Percentiles rank a stretch among this genome's conserved stretches.
These are phyloP conservation scores for Neelides sp. DNA, from an alignment of 1,140 invertebrate genomes.

Conservation along the genomic window DNA sequence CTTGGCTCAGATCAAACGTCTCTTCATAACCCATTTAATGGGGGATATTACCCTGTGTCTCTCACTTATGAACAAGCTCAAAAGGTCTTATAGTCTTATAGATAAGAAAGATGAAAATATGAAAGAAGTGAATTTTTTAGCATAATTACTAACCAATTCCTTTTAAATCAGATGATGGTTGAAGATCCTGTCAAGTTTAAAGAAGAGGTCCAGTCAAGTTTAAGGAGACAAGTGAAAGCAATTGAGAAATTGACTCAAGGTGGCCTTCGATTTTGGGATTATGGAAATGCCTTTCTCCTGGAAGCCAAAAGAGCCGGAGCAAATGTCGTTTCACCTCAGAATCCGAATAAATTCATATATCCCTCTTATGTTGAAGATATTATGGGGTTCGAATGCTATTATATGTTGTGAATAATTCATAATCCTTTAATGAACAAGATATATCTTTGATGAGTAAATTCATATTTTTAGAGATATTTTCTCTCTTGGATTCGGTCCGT, in stretches of 20 bases:
- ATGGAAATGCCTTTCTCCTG: slow-evolving; percentile 56
- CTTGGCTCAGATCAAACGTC: slow-evolving; percentile 58
- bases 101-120: too few species aligned
- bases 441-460: slow-evolving; percentile 3
- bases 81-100: slow-evolving; percentile 32
- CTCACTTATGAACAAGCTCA: slow-evolving; percentile 37
- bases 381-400: slow-evolving; percentile 43
- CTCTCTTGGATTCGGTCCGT: slow-evolving; percentile 58
- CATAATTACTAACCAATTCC: background rate
- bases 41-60: slow-evolving; percentile 53
- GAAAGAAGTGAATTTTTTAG: background rate
- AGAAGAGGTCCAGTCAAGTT: slow-evolving; percentile 45
- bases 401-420: background rate
- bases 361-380: slow-evolving; percentile 59
- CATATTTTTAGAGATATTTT: slow-evolving; percentile 47
- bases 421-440: background rate
- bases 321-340: slow-evolving; percentile 35
- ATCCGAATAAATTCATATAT: slow-evolving; percentile 44
- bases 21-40: slow-evolving; percentile 47
- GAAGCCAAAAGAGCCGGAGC: slow-evolving; percentile 51
- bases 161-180: slow-evolving; percentile 39
- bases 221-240: slow-evolving; percentile 48
- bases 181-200: slow-evolving; percentile 44
- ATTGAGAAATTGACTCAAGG: slow-evolving; percentile 44
- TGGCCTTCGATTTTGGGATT: slow-evolving; percentile 57